Conservation (phyloP, 2,797 vertebrate species). For the Nannoperca australis region DNA sequence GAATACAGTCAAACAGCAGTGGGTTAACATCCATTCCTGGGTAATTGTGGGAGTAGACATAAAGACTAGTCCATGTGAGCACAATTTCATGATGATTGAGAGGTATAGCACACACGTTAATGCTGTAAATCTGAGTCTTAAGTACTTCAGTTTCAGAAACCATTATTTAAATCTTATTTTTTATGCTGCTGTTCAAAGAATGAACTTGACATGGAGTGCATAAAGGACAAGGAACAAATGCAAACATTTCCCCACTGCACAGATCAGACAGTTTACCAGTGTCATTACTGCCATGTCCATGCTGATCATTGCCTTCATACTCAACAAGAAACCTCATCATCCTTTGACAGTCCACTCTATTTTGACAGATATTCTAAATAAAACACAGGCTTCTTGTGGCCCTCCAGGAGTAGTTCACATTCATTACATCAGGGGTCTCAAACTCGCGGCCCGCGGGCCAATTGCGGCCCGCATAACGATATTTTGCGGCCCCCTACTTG, state of each 20-base stretch:
- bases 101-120: background rate
- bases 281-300: background rate
- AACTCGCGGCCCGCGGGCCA: no score
- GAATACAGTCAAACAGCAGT: background rate
- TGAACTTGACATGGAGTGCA: background rate
- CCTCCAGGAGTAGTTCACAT: background rate
- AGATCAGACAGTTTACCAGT: background rate
- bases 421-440: no score
- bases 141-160: background rate
- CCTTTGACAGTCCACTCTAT: background rate
- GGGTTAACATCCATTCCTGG: slow-evolving; percentile 1
- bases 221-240: background rate
- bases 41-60: background rate
- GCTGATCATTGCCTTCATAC: background rate
- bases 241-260: background rate
- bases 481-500: no score
- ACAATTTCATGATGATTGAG: background rate
- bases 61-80: background rate
- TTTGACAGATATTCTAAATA: background rate
- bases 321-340: background rate
- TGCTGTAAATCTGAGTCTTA: background rate
- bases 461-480: no score
- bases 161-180: background rate
- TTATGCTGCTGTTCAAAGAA: background rate
- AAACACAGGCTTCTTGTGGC: background rate